Evolutionary conservation across 2,888 invertebrate genomes (phyloP), one percentile per base, ranked within the genome.

Genomic region (Apantesis nais): DNA sequence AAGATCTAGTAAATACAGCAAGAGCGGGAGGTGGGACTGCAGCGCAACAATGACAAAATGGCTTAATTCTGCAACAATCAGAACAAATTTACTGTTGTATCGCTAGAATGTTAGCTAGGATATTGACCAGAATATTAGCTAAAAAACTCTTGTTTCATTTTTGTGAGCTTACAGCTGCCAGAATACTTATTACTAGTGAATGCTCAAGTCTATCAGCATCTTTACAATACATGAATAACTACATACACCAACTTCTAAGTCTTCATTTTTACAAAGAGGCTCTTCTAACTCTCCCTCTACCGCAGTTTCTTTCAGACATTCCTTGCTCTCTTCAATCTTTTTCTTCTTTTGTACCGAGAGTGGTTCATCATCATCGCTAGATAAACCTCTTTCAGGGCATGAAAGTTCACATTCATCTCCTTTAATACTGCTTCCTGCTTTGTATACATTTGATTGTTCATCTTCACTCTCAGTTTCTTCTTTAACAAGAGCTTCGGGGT

Each of bases 301-400:
- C 1, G 72, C 67, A 55, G 83, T 78, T 12, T 76, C 66, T 67
- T 76, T 80, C 44, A 77, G 64, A 80, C 72, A 81, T 82, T 74
- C 79, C 68, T 9, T 85, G 61, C 78, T 85, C 64, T 83, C 84
- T 74, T 82, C 82, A 39, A 72, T 73, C 62, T 84, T 86, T 70
- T 86, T 88, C 31, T 84, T 86, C 70, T 91, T 91, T 71, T 89
- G 90, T 12, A 88, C 48, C 0, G 91, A 89, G 1, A 93, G 74
- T 0, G 93, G 93, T 71, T 92, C 91, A 78, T 93, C 89, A 74
- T 68, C 92, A 77, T 89, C 90, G 80, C 89, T 90, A 1, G 87
- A 86, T 19, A 83, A 60, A 4, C 25, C 14, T 48, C 65, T 70
- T 22, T 74, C 72, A 19, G 71, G 72, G 11, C 74, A 70, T 34